A percentile compares a stretch with the other conserved stretches of the same genome.
These are phyloP conservation scores for Megalonaias nervosa DNA, from an alignment of 1,140 invertebrate species.

Conservation along the genomic window DNA sequence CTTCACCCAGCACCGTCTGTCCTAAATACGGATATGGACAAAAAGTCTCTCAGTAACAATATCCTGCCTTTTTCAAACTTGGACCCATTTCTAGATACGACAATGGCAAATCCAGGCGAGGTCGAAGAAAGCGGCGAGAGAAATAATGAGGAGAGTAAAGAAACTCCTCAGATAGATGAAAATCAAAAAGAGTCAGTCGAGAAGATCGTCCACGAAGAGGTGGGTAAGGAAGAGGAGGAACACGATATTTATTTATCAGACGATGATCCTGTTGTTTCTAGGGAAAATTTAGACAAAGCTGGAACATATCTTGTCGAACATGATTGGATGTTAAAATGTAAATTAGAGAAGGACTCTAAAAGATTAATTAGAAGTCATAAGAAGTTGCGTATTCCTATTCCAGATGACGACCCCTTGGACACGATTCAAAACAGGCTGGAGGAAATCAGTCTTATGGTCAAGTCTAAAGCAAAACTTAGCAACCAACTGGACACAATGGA, in stretches of 20 bases:
- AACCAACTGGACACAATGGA: slow-evolving; percentile 33
- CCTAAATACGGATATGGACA: too few relatives aligned
- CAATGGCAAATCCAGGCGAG: too few relatives aligned
- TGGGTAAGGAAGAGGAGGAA: not conserved
- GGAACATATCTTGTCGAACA: slow-evolving; percentile 35
- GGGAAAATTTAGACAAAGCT: slow-evolving; percentile 32
- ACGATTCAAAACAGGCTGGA: slow-evolving; percentile 28
- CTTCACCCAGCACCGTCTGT: too few relatives aligned
- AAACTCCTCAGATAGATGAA: too few relatives aligned
- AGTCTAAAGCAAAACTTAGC: slow-evolving; percentile 25
- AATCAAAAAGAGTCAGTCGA: too few relatives aligned
- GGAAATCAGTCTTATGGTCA: slow-evolving; percentile 36
- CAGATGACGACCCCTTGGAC: slow-evolving; percentile 35
- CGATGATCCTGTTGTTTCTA: slow-evolving; percentile 27
- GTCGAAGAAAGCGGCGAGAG: too few relatives aligned
- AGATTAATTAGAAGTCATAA: slow-evolving; percentile 12
- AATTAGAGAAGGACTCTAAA: slow-evolving; percentile 20
- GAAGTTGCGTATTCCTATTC: slow-evolving; percentile 27
- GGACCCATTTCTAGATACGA: too few relatives aligned
- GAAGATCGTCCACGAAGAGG: not conserved
- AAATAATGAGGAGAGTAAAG: too few relatives aligned
- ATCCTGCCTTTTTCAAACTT: too few relatives aligned
- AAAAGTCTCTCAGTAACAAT: too few relatives aligned
- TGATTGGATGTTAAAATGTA: slow-evolving; percentile 34
- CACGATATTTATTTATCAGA: slow-evolving; percentile 30